phyloP scores from a whole-genome alignment of 2,113 vertebrate genomes.

The Peromyscus californicus region DNA sequence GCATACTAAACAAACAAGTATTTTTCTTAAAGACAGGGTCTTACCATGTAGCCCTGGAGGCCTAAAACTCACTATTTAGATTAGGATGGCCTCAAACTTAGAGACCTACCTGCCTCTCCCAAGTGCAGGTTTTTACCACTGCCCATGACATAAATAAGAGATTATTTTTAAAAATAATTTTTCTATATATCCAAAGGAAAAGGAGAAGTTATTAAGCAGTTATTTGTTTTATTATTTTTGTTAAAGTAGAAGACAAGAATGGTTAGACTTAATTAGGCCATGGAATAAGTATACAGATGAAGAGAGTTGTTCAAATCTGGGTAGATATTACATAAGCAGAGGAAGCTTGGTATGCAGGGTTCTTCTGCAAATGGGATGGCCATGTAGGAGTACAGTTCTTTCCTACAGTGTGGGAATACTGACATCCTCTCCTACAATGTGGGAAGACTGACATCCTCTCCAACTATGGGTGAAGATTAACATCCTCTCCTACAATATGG shows the following conservation, averaged over 20 bases:
- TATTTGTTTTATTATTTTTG: background rate
- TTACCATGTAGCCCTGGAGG: background rate
- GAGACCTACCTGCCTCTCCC: background rate
- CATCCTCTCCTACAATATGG: background rate
- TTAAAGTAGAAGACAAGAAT: background rate
- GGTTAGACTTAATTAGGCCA: background rate
- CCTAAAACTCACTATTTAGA: background rate
- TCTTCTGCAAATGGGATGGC: background rate
- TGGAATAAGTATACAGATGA: background rate
- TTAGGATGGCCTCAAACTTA: background rate
- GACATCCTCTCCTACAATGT: background rate
- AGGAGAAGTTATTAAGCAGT: background rate
- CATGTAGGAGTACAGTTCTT: background rate
- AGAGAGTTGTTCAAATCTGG: background rate
- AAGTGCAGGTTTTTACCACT: background rate
- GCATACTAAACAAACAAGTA: background rate
- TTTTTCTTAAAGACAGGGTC: background rate
- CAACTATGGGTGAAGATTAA: background rate
- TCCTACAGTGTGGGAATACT: background rate
- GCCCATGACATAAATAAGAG: background rate
- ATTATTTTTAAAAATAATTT: background rate
- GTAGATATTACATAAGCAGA: background rate
- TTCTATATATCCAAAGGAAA: background rate
- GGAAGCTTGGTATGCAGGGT: background rate
- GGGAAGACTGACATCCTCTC: background rate